Evolutionary conservation across 2,113 vertebrate species (phyloP).

Genomic region (Ammodytes marinus): DNA sequence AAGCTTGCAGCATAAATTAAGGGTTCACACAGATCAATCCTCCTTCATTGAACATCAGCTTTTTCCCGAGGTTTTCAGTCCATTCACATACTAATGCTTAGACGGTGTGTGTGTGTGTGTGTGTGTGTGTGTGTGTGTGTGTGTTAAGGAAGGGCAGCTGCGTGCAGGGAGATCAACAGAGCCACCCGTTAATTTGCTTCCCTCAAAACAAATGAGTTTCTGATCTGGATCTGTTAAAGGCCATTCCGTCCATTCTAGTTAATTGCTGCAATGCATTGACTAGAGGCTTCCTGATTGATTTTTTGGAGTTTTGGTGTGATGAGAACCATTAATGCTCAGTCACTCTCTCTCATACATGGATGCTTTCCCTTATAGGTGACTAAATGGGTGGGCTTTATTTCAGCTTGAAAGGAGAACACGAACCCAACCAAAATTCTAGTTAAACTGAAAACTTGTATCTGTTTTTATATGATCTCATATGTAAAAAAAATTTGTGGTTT

Average conservation of each 20-base stretch:
- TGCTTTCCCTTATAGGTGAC: neutral
- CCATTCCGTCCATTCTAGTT: slow-evolving; percentile 43
- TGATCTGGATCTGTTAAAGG: slow-evolving; percentile 62
- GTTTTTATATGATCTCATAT: no score
- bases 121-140: slow-evolving; percentile 4
- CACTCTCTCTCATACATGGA: neutral
- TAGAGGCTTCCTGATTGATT: slow-evolving; percentile 58
- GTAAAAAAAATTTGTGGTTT: no score
- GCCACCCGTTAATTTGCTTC: slow-evolving; percentile 59
- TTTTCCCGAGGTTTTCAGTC: slow-evolving; percentile 46
- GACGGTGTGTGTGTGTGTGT: slow-evolving; percentile 16
- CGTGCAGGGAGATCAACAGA: slow-evolving; percentile 63
- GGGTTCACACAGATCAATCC: slow-evolving; percentile 41
- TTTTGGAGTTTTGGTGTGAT: slow-evolving; percentile 42
- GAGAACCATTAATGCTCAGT: slow-evolving; percentile 43
- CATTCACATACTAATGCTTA: slow-evolving; percentile 42
- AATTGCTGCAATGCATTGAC: slow-evolving; percentile 55
- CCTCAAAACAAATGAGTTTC: slow-evolving; percentile 61
- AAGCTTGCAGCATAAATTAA: neutral
- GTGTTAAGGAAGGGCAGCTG: slow-evolving; percentile 34
- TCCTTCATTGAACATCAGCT: slow-evolving; percentile 27
- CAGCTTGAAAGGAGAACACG: neutral
- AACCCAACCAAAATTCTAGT: no score
- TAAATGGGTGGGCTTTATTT: neutral
- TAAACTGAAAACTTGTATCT: no score